Evolutionary conservation across 2,888 invertebrate species (phyloP), one percentile per base, ranked within the genome.

Genomic region (Euzophera pinguis): DNA sequence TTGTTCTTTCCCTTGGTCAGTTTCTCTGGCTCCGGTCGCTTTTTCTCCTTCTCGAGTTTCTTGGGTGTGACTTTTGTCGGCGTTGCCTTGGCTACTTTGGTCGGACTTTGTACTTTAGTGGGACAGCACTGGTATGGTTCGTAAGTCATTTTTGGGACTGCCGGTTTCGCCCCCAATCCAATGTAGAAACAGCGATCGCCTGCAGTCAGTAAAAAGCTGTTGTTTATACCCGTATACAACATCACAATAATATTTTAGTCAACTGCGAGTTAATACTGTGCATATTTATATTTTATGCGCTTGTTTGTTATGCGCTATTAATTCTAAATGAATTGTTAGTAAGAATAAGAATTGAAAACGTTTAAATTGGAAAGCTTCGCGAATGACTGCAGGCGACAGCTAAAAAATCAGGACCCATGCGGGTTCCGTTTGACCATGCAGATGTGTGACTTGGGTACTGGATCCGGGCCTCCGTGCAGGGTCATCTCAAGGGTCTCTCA

Each of bases 141-240:
- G 91, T 95, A 96, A 90, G 95, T 93, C 90, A 92, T 91, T 90
- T 93, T 93, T 87, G 94, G 93, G 87, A 93, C 92, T 80, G 93
- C 92, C 88, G 92, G 93, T 92, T 95, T 95, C 92, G 95, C 95
- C 91, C 96, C 96, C 94, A 97, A 94, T 93, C 96, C 97, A 93
- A 97, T 95, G 95, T 96, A 96, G 96, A 97, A 96, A 94, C 97
- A 97, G 94, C 96, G 96, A 94, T 96, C 96, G 95, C 96, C 97
- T 97, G 96, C 95, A 94, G 93, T 93, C 95, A 94, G 94, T 95
- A 95, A 95, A 96, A 95, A 95, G 93, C 93, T 93, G 92, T 93
- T 77, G 74, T 94, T 93, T 92, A 91, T 89, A 87, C 77, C 87
- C 84, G 85, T 78, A 83, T 75, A 81, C 65, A 81, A 75, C 69